Conservation (phyloP, 2,113 vertebrate genomes). For the Hippocampus guttulatus region DNA sequence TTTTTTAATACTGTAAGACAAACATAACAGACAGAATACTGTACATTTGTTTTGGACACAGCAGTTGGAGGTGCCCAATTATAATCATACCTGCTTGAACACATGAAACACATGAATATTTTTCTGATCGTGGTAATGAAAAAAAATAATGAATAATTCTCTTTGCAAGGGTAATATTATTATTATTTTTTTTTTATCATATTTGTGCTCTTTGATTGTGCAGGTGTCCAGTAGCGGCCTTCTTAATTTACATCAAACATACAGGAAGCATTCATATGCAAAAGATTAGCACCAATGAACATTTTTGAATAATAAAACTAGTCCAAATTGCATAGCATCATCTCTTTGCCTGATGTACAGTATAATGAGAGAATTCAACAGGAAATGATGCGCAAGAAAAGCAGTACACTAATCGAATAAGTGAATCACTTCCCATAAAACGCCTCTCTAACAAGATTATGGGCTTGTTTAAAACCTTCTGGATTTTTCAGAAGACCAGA, state of each 20-base stretch:
- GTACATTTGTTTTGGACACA: neutral
- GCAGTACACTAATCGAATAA: constrained; percentile 60
- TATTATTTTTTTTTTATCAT: too few species aligned
- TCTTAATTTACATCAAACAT: constrained; percentile 6
- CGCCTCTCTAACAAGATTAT: constrained; percentile 69
- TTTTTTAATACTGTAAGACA: neutral
- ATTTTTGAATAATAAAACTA: neutral
- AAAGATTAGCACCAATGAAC: neutral
- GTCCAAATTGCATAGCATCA: neutral
- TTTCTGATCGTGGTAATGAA: too few species aligned
- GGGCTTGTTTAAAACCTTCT: constrained; percentile 56
- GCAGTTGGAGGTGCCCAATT: neutral
- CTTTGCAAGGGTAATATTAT: too few species aligned
- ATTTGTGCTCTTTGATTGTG: too few species aligned
- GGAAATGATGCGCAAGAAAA: constrained; percentile 32
- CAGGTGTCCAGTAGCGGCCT: constrained; percentile 8
- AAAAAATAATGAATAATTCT: too few species aligned
- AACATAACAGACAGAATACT: neutral
- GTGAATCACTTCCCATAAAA: constrained; percentile 61
- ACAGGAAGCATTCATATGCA: neutral
- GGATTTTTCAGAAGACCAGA: constrained; percentile 44
- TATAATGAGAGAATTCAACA: constrained; percentile 20
- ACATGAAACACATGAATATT: too few species aligned
- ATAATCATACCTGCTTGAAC: too few species aligned
- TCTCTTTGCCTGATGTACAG: constrained; percentile 26